A percentile compares a stretch with the other conserved stretches of the same genome.
phyloP scores from a whole-genome alignment of 2,797 vertebrate species.

The Xerus rutilus region DNA sequence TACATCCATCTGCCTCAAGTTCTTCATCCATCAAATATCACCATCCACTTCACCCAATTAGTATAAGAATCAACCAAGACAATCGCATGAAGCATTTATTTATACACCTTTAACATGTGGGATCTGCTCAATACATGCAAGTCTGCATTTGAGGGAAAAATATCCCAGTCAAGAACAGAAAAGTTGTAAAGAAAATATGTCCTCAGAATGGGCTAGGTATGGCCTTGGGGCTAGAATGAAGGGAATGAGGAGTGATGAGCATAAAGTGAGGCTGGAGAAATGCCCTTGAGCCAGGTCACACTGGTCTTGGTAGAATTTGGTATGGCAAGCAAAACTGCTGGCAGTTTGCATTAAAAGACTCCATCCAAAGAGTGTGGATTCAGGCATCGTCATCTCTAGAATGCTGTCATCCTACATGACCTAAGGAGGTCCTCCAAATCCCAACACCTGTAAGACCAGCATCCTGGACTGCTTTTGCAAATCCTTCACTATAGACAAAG shows the following conservation, averaged over 20 bases:
- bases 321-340: not conserved
- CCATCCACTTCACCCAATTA: not conserved
- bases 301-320: not conserved
- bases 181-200: fast-evolving
- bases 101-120: not conserved
- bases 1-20: not conserved
- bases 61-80: not conserved
- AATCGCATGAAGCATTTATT: not conserved
- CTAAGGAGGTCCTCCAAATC: not conserved
- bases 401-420: not conserved
- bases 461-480: not conserved
- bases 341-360: not conserved
- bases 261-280: not conserved
- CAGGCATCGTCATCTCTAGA: not conserved
- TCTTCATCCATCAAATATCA: not conserved
- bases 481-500: not conserved
- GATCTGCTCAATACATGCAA: not conserved
- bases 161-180: not conserved
- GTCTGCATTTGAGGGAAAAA: not conserved
- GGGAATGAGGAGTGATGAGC: not conserved
- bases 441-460: not conserved
- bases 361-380: not conserved
- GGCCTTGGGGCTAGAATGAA: not conserved
- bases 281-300: not conserved
- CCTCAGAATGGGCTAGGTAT: not conserved